These are phyloP conservation scores for Thamnophis elegans DNA, from an alignment of 2,797 vertebrate genomes.

Conservation along the genomic window DNA sequence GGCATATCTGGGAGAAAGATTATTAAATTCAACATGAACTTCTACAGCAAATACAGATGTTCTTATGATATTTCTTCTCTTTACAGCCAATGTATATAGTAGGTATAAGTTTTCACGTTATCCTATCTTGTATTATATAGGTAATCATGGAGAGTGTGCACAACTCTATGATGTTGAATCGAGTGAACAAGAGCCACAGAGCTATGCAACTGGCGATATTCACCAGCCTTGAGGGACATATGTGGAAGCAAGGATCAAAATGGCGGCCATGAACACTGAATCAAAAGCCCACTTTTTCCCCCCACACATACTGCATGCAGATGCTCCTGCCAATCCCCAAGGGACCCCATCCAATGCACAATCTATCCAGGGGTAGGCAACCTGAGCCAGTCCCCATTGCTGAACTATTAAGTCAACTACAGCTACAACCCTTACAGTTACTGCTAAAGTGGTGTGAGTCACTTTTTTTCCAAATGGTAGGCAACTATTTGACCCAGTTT, in stretches of 20 bases:
- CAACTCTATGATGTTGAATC: background rate
- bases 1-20: background rate
- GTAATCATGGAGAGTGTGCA: background rate
- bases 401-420: background rate
- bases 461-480: background rate
- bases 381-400: background rate
- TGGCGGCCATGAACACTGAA: background rate
- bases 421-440: background rate
- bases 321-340: background rate
- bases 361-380: background rate
- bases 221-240: background rate
- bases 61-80: background rate
- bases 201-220: background rate
- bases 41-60: background rate
- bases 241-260: background rate
- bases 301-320: background rate
- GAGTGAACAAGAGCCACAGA: background rate
- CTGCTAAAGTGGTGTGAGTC: background rate
- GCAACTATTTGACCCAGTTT: background rate
- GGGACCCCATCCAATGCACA: background rate
- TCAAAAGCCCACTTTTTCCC: background rate
- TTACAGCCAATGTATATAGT: background rate
- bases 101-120: background rate
- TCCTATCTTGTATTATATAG: background rate
- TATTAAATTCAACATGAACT: background rate